These are phyloP conservation scores for Triplophysa yarkandensis DNA, from an alignment of 2,797 vertebrate genomes.

Conservation along the genomic window DNA sequence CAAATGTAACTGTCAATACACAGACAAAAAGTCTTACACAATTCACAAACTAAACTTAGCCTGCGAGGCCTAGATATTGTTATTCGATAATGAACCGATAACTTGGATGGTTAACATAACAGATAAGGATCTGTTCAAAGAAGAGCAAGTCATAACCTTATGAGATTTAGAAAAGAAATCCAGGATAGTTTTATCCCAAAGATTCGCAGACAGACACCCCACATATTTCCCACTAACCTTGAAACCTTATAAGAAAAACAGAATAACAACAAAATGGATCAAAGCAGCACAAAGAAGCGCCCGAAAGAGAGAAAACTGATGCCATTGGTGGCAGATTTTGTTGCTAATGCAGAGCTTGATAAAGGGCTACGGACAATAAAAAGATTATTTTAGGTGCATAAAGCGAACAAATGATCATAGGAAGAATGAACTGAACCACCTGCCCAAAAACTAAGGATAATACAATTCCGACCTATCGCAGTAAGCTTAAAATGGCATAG, in stretches of 20 bases:
- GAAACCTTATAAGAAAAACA: neutral
- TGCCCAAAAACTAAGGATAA: neutral
- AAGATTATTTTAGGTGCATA: slow-evolving; percentile 20
- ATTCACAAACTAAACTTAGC: slow-evolving; percentile 29
- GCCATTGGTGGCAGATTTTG: neutral
- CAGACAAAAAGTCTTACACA: slow-evolving; percentile 42
- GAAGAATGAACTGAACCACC: neutral
- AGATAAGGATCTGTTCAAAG: neutral
- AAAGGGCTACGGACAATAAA: neutral
- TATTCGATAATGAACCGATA: slow-evolving; percentile 8
- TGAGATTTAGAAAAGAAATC: neutral
- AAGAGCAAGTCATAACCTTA: neutral
- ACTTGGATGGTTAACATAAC: slow-evolving; percentile 15
- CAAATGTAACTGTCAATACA: slow-evolving; percentile 51
- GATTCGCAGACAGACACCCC: neutral
- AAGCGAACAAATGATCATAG: slow-evolving; percentile 11
- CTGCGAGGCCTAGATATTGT: neutral
- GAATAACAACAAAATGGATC: neutral
- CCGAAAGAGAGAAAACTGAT: neutral
- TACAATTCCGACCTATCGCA: neutral
- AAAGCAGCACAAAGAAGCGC: neutral
- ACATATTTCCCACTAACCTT: neutral
- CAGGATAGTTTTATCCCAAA: neutral
- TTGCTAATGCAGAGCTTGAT: neutral
- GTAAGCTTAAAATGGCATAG: slow-evolving; percentile 28